Percentiles rank a stretch among this genome's conserved stretches.
These are phyloP conservation scores for Sylvia borin DNA, from an alignment of 2,797 vertebrate genomes.

Conservation along the genomic window DNA sequence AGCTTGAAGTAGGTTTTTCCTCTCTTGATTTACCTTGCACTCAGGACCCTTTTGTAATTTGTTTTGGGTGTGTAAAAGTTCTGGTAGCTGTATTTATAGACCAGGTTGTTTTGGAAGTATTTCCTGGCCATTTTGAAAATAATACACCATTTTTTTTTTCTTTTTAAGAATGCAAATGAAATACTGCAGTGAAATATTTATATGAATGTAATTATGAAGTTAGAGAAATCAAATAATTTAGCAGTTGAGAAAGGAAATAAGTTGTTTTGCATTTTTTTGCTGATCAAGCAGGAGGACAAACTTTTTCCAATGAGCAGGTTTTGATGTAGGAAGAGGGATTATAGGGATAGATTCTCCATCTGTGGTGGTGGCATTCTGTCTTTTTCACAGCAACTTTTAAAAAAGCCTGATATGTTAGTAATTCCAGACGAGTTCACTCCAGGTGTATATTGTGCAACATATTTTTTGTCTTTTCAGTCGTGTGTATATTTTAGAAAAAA, in stretches of 20 bases:
- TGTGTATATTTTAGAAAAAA: neutral
- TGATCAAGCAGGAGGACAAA: neutral
- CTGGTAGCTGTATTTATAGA: neutral
- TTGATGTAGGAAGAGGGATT: neutral
- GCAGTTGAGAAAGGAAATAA: neutral
- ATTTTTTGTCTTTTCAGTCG: neutral
- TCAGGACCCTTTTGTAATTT: neutral
- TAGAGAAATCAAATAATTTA: neutral
- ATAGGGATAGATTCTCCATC: neutral
- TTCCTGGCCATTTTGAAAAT: neutral
- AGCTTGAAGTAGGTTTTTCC: neutral
- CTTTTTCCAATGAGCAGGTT: neutral
- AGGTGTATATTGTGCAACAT: neutral
- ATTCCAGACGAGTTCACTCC: neutral
- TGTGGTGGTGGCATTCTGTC: neutral
- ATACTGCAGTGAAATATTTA: neutral
- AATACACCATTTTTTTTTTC: neutral
- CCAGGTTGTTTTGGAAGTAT: neutral
- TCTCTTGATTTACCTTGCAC: neutral
- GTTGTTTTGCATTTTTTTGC: neutral
- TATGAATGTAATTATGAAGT: neutral
- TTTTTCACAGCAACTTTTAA: neutral
- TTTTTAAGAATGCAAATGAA: neutral
- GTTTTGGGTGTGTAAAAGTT: neutral
- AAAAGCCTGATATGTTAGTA: neutral